phyloP scores from a whole-genome alignment of 2,113 vertebrate species.

The Ictalurus furcatus region DNA sequence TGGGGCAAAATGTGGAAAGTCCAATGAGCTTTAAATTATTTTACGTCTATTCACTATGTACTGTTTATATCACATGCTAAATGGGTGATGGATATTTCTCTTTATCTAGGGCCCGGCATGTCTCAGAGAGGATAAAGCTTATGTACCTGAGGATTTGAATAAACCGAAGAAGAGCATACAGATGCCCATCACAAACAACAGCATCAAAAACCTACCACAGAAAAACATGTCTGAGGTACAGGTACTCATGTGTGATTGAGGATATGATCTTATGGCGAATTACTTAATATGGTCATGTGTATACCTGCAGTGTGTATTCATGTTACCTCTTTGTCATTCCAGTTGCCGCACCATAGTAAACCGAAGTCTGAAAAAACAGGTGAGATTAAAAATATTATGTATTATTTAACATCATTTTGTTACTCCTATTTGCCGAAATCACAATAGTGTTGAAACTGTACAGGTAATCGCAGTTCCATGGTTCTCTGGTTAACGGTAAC shows the following conservation, averaged over 20 bases:
- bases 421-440: neutral
- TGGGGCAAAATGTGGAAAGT: neutral
- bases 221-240: conserved; percentile 37
- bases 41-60: neutral
- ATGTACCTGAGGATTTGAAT: conserved; percentile 11
- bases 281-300: neutral
- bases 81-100: neutral
- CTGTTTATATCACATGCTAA: neutral
- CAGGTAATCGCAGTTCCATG: neutral
- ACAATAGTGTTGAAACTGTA: neutral
- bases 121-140: neutral
- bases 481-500: neutral
- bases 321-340: neutral
- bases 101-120: neutral
- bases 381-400: neutral
- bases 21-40: neutral
- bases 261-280: neutral
- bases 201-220: conserved; percentile 23
- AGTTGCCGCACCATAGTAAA: neutral
- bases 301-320: neutral
- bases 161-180: conserved; percentile 37
- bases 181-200: conserved; percentile 45
- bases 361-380: neutral
- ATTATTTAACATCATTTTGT: neutral
- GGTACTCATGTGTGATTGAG: neutral